Evolutionary conservation across 1,140 invertebrate species (phyloP).

Genomic region (Aphelenchoides avenae): DNA sequence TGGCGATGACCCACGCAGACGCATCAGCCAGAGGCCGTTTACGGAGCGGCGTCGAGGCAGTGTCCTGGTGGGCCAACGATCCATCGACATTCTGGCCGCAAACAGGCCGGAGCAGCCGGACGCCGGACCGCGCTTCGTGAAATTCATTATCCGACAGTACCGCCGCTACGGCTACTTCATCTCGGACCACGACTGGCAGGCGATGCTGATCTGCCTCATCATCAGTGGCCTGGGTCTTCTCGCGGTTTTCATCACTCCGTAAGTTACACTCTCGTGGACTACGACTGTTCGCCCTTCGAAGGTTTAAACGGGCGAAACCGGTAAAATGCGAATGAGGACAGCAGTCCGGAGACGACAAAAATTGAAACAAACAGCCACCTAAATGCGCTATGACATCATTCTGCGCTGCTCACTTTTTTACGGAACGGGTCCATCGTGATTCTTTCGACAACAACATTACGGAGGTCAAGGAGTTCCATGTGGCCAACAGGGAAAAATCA

Average conservation of each 20-base stretch:
- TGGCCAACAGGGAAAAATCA: conserved; percentile 22
- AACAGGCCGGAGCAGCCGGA: conserved; percentile 21
- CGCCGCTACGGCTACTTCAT: conserved; percentile 54
- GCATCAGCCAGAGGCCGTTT: conserved; percentile 21
- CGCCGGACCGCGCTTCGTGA: conserved; percentile 52
- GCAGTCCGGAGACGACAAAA: too few species aligned
- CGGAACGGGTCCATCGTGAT: not conserved
- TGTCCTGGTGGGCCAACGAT: conserved; percentile 46
- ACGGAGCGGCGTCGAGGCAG: conserved; percentile 37
- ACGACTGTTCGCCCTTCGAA: not conserved
- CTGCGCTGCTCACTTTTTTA: too few species aligned
- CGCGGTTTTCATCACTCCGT: conserved; percentile 47
- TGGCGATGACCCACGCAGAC: conserved; percentile 2
- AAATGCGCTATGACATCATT: too few species aligned
- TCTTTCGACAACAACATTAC: conserved; percentile 19
- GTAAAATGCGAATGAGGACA: not conserved
- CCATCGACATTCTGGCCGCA: conserved; percentile 43
- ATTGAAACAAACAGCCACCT: too few species aligned
- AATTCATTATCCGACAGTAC: conserved; percentile 48
- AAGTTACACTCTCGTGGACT: conserved; percentile 11
- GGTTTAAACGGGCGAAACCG: not conserved
- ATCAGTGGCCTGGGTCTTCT: conserved; percentile 47
- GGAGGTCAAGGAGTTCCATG: conserved; percentile 22
- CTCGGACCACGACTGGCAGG: conserved; percentile 51
- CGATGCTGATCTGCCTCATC: conserved; percentile 53